Percentiles rank a stretch among this genome's conserved stretches.
These are phyloP conservation scores for Diachasma alloeum DNA, from an alignment of 1,140 invertebrate genomes.

Conservation along the genomic window DNA sequence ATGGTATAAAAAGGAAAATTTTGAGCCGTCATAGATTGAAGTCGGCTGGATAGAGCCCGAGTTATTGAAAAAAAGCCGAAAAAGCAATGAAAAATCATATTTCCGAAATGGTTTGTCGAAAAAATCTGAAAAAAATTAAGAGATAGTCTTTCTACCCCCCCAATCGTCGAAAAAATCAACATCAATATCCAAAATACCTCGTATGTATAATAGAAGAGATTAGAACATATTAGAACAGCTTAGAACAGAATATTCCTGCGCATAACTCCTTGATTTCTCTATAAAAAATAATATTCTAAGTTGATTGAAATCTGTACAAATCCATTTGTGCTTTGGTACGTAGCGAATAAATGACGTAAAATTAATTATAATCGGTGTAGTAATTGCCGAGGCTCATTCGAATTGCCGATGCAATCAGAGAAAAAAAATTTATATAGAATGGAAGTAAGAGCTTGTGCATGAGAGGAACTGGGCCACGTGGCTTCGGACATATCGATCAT, in stretches of 20 bases:
- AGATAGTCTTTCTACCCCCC: too few relatives aligned
- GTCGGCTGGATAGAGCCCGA: too few relatives aligned
- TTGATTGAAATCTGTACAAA: background rate
- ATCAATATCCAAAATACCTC: too few relatives aligned
- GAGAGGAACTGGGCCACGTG: background rate
- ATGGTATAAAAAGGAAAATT: too few relatives aligned
- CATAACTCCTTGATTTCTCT: background rate
- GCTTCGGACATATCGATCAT: background rate
- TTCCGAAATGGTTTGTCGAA: too few relatives aligned
- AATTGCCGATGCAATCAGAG: constrained; percentile 62
- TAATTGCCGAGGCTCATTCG: constrained; percentile 40
- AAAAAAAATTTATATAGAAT: constrained; percentile 31
- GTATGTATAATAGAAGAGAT: too few relatives aligned
- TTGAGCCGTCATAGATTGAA: too few relatives aligned
- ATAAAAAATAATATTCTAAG: background rate
- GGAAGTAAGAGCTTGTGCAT: constrained; percentile 27
- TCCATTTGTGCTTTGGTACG: constrained; percentile 6
- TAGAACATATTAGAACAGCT: too few relatives aligned
- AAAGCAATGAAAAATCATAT: too few relatives aligned
- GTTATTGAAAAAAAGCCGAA: too few relatives aligned
- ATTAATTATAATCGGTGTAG: background rate
- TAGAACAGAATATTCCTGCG: background rate
- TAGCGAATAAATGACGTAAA: background rate
- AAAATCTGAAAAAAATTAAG: too few relatives aligned
- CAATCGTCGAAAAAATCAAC: too few relatives aligned